Evolutionary conservation across 2,113 vertebrate species (phyloP).

Genomic region (Thamnaconus septentrionalis): DNA sequence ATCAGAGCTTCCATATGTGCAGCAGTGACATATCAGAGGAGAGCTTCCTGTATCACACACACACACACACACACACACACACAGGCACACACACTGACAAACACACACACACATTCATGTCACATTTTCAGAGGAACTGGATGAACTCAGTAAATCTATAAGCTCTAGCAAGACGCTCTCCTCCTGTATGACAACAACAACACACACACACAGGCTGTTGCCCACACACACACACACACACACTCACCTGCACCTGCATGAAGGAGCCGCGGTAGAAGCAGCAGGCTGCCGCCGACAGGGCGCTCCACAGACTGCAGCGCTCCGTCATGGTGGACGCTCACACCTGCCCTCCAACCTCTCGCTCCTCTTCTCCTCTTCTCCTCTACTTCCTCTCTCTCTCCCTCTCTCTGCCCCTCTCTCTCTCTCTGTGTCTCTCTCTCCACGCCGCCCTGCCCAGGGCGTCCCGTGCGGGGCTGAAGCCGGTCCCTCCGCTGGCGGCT

Average conservation of each 20-base stretch:
- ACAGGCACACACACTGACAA: constrained; percentile 14
- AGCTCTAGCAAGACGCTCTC: too few species aligned
- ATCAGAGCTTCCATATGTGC: too few species aligned
- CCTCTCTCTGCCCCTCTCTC: constrained; percentile 9
- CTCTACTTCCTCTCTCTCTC: constrained; percentile 16
- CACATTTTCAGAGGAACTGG: too few species aligned
- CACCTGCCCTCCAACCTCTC: constrained; percentile 35
- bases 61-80: constrained; percentile 4
- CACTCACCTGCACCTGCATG: constrained; percentile 98
- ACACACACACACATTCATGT: background rate
- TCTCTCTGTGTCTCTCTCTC: background rate
- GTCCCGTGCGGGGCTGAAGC: constrained; percentile 26
- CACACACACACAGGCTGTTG: constrained; percentile 5
- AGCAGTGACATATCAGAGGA: background rate
- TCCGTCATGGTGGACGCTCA: constrained; percentile 86
- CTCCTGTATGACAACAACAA: background rate
- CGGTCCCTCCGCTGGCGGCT: constrained; percentile 29
- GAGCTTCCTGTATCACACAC: constrained; percentile 38
- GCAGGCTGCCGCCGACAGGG: constrained; percentile 95
- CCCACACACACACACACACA: background rate
- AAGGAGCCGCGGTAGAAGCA: constrained; percentile 98
- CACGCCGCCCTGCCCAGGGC: constrained; percentile 37
- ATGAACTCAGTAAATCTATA: too few species aligned
- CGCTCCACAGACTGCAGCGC: constrained; percentile 96
- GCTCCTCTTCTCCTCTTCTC: background rate